phyloP scores from a whole-genome alignment of 30 jellyfish, hydroid and myxozoan species.

The Aurelia sp. region DNA sequence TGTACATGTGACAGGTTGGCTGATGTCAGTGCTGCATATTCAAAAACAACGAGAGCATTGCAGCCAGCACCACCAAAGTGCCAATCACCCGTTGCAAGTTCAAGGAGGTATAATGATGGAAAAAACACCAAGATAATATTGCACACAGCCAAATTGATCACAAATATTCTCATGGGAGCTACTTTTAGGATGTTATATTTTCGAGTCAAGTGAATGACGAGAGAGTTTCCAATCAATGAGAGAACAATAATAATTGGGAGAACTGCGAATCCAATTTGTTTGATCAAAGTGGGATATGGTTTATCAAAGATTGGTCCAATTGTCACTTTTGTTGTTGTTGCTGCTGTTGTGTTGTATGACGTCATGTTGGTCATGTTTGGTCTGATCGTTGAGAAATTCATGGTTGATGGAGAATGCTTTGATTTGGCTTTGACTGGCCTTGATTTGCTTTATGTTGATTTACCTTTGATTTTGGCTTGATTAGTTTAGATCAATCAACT shows the following conservation, averaged over 20 bases:
- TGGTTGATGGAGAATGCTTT: background rate
- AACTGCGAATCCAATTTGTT: conserved; percentile 47
- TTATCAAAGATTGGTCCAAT: conserved; percentile 12
- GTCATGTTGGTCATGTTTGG: background rate
- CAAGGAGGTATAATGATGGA: conserved; percentile 48
- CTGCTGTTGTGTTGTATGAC: conserved; percentile 10
- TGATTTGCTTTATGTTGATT: background rate
- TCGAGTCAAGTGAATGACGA: conserved; percentile 62
- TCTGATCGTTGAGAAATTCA: background rate
- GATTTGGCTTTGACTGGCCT: background rate
- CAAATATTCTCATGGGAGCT: conserved; percentile 33
- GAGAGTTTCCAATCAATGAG: conserved; percentile 51
- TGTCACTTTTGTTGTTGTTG: background rate
- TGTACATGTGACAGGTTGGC: conserved; percentile 51
- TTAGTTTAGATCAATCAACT: too few relatives aligned
- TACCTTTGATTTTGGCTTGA: background rate
- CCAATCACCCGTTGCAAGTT: conserved; percentile 65
- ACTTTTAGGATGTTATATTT: conserved; percentile 50
- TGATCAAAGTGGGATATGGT: conserved; percentile 60
- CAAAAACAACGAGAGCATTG: conserved; percentile 60
- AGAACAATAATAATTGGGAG: conserved; percentile 40
- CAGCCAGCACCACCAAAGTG: conserved; percentile 47
- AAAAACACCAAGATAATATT: conserved; percentile 49
- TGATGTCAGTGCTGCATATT: conserved; percentile 68
- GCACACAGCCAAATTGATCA: conserved; percentile 49